phyloP scores from a whole-genome alignment of 2,797 vertebrate species.

The Falco biarmicus region DNA sequence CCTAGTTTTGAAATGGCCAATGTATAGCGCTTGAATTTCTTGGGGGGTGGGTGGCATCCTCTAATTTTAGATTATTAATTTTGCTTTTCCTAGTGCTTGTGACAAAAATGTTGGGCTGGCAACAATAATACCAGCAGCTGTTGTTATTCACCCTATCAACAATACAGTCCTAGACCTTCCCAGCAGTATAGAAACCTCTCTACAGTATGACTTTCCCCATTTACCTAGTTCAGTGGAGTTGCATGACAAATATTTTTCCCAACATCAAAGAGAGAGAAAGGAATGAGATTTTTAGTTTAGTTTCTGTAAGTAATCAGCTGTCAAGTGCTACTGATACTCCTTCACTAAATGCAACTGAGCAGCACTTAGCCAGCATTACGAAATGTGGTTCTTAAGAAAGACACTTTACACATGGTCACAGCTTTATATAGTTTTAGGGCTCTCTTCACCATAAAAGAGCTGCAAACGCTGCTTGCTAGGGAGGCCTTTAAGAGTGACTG shows the following conservation, averaged over 20 bases:
- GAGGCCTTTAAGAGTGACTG: not conserved
- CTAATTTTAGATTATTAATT: not conserved
- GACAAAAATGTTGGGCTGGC: not conserved
- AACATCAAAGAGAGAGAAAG: not conserved
- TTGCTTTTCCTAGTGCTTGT: not conserved
- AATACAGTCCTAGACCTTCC: not conserved
- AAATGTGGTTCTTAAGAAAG: conserved; percentile 50
- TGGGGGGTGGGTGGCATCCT: not conserved
- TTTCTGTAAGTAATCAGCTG: conserved; percentile 59
- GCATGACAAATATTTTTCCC: not conserved
- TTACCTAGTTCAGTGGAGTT: not conserved
- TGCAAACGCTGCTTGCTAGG: not conserved
- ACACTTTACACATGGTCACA: conserved; percentile 27
- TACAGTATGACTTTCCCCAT: not conserved
- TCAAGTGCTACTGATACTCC: conserved; percentile 25
- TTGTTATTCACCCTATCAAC: not conserved
- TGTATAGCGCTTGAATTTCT: not conserved
- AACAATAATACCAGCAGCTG: not conserved
- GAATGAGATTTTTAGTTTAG: conserved; percentile 14
- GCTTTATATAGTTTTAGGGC: conserved; percentile 58
- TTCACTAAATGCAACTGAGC: conserved; percentile 53
- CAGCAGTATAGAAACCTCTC: not conserved
- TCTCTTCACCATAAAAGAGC: conserved; percentile 51
- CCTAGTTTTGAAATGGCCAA: not conserved
- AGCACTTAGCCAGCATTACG: conserved; percentile 53